Evolutionary conservation across 2,888 invertebrate species (phyloP).

Genomic region (Andrena chrysosceles): DNA sequence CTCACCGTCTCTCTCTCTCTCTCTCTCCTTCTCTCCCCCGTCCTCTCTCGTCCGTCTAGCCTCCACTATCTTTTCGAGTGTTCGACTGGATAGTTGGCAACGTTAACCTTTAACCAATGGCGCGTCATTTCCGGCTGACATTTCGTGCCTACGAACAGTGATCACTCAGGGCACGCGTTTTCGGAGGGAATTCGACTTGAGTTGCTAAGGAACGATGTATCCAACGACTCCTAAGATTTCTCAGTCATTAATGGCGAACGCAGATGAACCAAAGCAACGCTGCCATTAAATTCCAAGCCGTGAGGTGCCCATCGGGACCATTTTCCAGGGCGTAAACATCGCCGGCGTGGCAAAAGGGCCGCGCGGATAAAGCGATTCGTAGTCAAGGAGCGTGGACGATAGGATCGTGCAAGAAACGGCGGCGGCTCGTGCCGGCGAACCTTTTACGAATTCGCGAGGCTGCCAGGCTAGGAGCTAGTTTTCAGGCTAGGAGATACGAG

Average conservation of each 20-base stretch:
- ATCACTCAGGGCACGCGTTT: background rate
- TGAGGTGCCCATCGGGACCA: background rate
- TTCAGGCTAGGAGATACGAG: slow-evolving; percentile 42
- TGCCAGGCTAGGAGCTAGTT: slow-evolving; percentile 15
- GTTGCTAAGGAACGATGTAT: no score
- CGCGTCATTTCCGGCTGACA: slow-evolving; percentile 42
- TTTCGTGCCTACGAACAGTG: background rate
- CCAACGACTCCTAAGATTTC: no score
- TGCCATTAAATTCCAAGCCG: no score
- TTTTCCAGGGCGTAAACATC: background rate
- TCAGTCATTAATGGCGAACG: no score
- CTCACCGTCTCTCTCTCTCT: slow-evolving; percentile 1
- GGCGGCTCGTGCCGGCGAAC: slow-evolving; percentile 47
- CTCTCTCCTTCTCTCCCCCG: background rate
- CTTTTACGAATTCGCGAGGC: slow-evolving; percentile 64
- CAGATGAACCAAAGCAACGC: no score
- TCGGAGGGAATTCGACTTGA: background rate
- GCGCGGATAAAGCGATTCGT: slow-evolving; percentile 32
- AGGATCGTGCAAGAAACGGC: slow-evolving; percentile 44
- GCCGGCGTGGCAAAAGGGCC: background rate
- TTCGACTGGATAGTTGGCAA: background rate
- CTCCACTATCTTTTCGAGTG: slow-evolving; percentile 24
- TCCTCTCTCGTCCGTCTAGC: background rate
- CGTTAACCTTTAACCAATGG: slow-evolving; percentile 39
- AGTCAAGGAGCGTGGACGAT: slow-evolving; percentile 29